Evolutionary conservation across 2,113 vertebrate species (phyloP), one percentile per base, ranked within the genome.

Genomic region (Microtus montanus): DNA sequence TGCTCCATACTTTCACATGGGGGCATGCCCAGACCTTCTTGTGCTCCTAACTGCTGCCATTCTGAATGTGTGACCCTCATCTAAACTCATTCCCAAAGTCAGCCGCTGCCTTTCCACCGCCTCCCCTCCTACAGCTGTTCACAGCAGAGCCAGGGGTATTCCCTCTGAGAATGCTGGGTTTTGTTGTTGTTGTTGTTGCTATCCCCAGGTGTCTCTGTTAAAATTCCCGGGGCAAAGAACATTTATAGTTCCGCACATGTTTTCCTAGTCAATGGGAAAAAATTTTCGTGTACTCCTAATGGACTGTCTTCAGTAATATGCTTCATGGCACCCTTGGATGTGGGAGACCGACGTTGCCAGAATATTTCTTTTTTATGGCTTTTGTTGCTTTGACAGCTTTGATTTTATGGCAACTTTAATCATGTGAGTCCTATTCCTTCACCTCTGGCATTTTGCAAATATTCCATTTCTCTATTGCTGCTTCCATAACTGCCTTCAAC

Each of bases 381-480:
- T 94, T 98, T 98, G 98, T 98, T 97, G 92, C 96, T 97, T 98
- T 98, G 98, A 98, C 98, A 98, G 97, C 95, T 98, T 98, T 98
- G 98, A 98, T 98, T 98, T 98, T 98, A 98, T 97, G 97, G 97
- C 95, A 96, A 87, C 97, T 98, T 98, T 98, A 98, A 98, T 98
- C 97, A 98, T 98, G 96, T 98, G 96, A 98, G 97, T 98, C 98
- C 98, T 98, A 92, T 97, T 98, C 94, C 95, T 98, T 98, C 98
- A 98, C 97, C 98, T 98, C 98, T 98, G 98, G 97, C 98, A 98
- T 98, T 98, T 98, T 97, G 96, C 97, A 98, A 98, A 98, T 98
- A 98, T 98, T 98, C 97, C 87, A 85, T 97, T 98, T 98, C 95
- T 98, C 92, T 96, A 85, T 98, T 63, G 38, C 96, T 96, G 94